Conservation (phyloP, 2,113 vertebrate genomes). For the Macquaria australasica region DNA sequence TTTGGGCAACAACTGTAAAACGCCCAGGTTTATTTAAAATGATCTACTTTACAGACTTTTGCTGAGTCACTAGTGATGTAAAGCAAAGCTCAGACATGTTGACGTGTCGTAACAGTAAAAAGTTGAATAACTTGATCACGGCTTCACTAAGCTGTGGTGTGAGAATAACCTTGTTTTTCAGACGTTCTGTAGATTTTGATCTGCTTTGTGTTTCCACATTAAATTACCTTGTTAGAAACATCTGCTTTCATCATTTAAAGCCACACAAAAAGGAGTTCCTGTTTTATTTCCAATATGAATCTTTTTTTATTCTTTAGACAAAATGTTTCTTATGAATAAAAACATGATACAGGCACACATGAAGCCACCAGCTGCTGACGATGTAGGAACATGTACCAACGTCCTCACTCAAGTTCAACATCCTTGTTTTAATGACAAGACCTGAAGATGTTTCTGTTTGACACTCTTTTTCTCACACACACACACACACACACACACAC, state of each 20-base stretch:
- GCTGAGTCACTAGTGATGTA: too few relatives aligned
- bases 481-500: neutral
- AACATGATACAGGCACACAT: slow-evolving; percentile 14
- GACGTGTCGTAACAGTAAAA: too few relatives aligned
- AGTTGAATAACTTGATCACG: too few relatives aligned
- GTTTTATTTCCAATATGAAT: slow-evolving; percentile 4
- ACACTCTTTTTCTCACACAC: neutral
- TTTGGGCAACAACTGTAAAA: too few relatives aligned
- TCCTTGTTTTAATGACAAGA: too few relatives aligned
- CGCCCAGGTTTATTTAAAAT: too few relatives aligned
- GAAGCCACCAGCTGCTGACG: neutral
- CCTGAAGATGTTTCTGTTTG: neutral
- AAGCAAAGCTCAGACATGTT: too few relatives aligned
- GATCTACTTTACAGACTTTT: too few relatives aligned
- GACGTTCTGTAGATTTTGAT: neutral
- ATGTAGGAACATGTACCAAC: neutral
- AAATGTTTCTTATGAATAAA: neutral
- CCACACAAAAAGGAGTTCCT: neutral
- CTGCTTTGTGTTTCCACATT: neutral
- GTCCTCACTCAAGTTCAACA: neutral
- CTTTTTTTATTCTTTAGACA: slow-evolving; percentile 38
- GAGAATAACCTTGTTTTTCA: too few relatives aligned
- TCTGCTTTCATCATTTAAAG: neutral
- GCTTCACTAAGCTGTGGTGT: too few relatives aligned
- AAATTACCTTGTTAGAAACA: neutral